phyloP scores from a whole-genome alignment of 2,113 vertebrate species.

The Sinocyclocheilus anshuiensis region DNA sequence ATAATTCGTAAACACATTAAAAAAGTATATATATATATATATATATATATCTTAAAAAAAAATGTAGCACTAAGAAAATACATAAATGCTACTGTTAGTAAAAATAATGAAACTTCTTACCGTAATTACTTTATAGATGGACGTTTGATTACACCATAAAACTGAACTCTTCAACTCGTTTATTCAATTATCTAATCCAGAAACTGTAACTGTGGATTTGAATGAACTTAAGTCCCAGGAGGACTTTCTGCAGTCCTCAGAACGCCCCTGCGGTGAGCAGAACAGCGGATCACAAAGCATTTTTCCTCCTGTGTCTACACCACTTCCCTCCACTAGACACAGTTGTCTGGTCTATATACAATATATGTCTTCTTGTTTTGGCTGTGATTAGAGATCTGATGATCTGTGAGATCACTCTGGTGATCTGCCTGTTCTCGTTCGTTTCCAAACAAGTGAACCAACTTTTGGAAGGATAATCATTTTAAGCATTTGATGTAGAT shows the following conservation, averaged over 20 bases:
- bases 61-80: neutral
- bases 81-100: neutral
- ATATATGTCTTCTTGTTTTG: conserved; percentile 26
- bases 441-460: neutral
- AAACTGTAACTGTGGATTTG: neutral
- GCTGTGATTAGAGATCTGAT: neutral
- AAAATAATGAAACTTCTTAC: neutral
- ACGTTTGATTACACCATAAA: conserved; percentile 5
- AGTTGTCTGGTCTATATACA: conserved; percentile 25
- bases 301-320: conserved; percentile 46
- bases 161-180: neutral
- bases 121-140: neutral
- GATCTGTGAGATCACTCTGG: neutral
- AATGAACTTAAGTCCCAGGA: conserved; percentile 1
- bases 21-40: too few relatives aligned
- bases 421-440: neutral
- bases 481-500: neutral
- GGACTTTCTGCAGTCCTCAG: conserved; percentile 13
- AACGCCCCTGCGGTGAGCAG: conserved; percentile 10
- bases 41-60: neutral
- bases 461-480: neutral
- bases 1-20: neutral
- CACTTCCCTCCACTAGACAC: conserved; percentile 41
- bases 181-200: neutral
- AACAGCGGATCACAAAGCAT: conserved; percentile 42